Evolutionary conservation across 2,113 vertebrate genomes (phyloP), one percentile per base, ranked within the genome.

Genomic region (Machaerirhynchus nigripectus): DNA sequence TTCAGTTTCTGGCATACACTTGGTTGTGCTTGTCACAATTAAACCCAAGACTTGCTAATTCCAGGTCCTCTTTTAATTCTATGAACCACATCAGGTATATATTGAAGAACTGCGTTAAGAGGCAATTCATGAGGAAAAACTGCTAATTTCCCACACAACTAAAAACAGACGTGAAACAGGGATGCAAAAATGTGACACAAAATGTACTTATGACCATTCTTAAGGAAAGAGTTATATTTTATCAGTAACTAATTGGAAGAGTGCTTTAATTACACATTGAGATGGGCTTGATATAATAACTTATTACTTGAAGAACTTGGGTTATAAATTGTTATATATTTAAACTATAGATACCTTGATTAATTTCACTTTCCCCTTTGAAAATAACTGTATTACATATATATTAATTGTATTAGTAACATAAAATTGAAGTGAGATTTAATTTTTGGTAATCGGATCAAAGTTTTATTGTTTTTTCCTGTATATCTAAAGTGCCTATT

Each of bases 391-490:
- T 91, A 57, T 92, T 94, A 24, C 0, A 0, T 56, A 2, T 65
- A 27, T 64, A 13, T 44, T 69, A 63, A 96, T 95, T 95, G 16
- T 92, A 96, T 53, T 88, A 49, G 65, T 94, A 96, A 88, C 47
- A 68, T 87, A 80, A 90, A 81, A 90, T 60, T 91, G 65, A 97
- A 95, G 87, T 64, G 8, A 92, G 95, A 89, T 82, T 95, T 87
- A 65, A 69, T 40, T 93, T 84, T 95, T 87, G 42, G 53, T 91
- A 87, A 67, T 97, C 76, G 92, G 71, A 86, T 92, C 94, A 87
- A 89, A 83, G 86, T 75, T 13, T 35, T 83, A 64, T 83, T 96
- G 81, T 93, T 96, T 77, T 96, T 90, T 89, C 89, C 55, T 90
- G 44, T 93, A 73, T 92, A 85, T 70, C 70, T 40, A 11, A 95